Conservation (phyloP, 2,797 vertebrate genomes). For the Balearica regulorum region DNA sequence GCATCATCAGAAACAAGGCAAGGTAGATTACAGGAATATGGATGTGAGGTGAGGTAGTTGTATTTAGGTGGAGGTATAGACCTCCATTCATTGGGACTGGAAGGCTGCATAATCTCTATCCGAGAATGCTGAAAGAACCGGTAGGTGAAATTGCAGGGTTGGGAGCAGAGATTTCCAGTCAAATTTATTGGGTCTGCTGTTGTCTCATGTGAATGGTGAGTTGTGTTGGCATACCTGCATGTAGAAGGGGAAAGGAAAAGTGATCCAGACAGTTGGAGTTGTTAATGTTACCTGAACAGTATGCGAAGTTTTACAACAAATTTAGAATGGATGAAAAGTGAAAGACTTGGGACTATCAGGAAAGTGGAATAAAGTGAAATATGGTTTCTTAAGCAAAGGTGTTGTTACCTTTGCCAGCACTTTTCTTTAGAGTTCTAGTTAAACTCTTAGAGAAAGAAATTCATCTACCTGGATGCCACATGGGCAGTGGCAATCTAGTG, state of each 20-base stretch:
- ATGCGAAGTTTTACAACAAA: background rate
- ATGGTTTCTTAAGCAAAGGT: background rate
- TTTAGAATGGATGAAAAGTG: background rate
- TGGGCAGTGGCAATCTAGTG: background rate
- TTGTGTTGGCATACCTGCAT: background rate
- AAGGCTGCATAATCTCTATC: background rate
- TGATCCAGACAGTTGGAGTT: background rate
- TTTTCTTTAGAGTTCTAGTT: background rate
- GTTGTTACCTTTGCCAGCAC: background rate
- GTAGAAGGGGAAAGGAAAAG: background rate
- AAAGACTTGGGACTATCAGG: background rate
- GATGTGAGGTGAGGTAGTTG: background rate
- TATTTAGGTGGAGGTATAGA: background rate
- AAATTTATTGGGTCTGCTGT: background rate
- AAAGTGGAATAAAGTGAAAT: background rate
- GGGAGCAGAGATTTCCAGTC: background rate
- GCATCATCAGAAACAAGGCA: background rate
- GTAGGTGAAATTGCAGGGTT: background rate
- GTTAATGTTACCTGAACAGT: background rate
- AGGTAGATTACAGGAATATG: background rate
- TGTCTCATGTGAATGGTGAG: background rate
- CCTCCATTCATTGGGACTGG: background rate
- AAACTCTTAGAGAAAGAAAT: background rate
- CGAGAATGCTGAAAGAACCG: background rate
- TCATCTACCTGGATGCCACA: background rate